Percentiles rank a stretch among this genome's conserved stretches.
Evolutionary conservation across 2,797 vertebrate species (phyloP).

Genomic region (Melanotaenia pygmaea): DNA sequence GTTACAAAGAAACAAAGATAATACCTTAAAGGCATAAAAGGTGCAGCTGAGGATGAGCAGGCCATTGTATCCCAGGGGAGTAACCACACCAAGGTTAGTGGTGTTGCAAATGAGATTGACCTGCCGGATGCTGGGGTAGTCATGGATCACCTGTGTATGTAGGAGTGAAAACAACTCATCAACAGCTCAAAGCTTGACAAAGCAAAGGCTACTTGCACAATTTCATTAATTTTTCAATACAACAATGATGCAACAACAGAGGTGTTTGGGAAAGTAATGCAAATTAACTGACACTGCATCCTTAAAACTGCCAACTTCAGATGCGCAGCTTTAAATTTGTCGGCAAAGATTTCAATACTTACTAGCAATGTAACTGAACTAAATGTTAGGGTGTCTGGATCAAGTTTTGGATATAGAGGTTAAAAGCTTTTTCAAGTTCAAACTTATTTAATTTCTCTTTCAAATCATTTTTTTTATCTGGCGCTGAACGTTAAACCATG

Average conservation of each 20-base stretch:
- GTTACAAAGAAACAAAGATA: neutral
- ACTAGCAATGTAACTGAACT: neutral
- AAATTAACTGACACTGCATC: constrained; percentile 6
- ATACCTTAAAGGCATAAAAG: constrained; percentile 95
- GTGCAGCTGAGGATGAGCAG: constrained; percentile 97
- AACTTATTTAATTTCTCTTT: neutral
- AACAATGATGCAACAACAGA: neutral
- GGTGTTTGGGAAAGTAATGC: neutral
- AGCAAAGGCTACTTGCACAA: neutral
- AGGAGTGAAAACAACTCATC: neutral
- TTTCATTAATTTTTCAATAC: neutral
- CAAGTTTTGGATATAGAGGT: neutral
- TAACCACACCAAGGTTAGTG: constrained; percentile 94
- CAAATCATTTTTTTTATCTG: neutral
- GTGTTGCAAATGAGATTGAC: constrained; percentile 97
- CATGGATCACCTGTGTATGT: constrained; percentile 85
- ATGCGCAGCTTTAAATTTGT: neutral
- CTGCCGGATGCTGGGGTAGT: constrained; percentile 96
- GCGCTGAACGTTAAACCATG: neutral
- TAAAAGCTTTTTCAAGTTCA: neutral
- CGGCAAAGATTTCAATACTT: neutral
- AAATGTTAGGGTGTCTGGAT: neutral
- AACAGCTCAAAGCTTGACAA: neutral
- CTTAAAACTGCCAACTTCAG: neutral
- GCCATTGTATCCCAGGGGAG: constrained; percentile 96